Evolutionary conservation across 23 tunicate species (phyloP).

Genomic region (Diplosoma virens): DNA sequence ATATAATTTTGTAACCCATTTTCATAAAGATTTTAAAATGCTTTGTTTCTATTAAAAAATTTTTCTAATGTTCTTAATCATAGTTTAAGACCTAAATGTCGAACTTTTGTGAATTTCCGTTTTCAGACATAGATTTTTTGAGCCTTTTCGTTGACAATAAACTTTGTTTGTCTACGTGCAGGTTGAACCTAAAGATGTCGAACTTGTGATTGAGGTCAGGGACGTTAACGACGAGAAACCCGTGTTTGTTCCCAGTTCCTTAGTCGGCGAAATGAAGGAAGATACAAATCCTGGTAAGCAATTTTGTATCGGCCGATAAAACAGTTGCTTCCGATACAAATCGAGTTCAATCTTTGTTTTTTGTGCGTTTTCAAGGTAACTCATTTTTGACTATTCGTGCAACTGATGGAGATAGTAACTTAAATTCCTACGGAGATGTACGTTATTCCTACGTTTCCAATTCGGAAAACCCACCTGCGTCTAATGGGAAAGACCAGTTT

Average conservation of each 20-base stretch:
- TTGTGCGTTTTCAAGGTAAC: neutral
- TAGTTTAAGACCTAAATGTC: no score
- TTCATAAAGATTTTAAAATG: no score
- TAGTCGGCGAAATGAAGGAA: conserved; percentile 53
- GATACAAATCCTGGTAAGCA: conserved; percentile 20
- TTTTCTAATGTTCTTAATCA: no score
- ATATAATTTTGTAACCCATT: no score
- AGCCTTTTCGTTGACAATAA: no score
- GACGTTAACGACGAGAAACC: conserved; percentile 77
- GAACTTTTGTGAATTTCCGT: no score
- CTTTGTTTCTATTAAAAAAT: no score
- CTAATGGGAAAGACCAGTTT: neutral
- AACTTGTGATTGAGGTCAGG: conserved; percentile 14
- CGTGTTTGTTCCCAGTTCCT: conserved; percentile 29
- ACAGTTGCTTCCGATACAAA: no score
- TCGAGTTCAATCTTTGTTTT: no score
- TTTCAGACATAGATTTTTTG: no score
- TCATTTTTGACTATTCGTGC: conserved; percentile 9
- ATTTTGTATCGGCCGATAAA: neutral
- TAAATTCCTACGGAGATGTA: neutral
- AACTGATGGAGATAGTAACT: conserved; percentile 31
- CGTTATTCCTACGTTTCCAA: neutral
- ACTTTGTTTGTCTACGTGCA: no score
- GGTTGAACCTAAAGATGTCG: neutral
- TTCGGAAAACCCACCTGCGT: conserved; percentile 16